phyloP scores from a whole-genome alignment of 2,797 vertebrate genomes.

The Pteronotus mesoamericanus region DNA sequence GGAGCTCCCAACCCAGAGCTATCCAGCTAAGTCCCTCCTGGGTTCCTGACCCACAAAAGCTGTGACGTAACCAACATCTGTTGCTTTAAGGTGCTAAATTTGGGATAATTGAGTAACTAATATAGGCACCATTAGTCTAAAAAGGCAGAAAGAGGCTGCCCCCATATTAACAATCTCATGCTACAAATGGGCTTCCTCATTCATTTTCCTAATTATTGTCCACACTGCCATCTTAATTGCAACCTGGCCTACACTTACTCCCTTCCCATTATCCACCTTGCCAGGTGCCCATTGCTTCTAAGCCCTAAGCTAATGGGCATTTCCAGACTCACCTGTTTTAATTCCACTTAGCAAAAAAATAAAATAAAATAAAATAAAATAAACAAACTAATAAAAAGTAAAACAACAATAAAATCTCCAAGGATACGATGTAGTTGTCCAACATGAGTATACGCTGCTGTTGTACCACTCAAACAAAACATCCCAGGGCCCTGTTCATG shows the following conservation, averaged over 20 bases:
- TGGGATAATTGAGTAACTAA: background rate
- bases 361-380: no score
- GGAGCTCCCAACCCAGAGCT: background rate
- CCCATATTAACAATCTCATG: background rate
- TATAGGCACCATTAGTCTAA: background rate
- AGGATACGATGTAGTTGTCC: background rate
- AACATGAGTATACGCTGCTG: background rate
- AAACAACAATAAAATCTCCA: background rate
- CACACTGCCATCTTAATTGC: background rate
- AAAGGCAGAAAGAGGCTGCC: background rate
- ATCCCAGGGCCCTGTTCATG: background rate
- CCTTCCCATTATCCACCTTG: background rate
- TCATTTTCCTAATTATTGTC: background rate
- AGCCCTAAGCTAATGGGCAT: background rate
- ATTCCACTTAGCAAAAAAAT: conserved; percentile 1
- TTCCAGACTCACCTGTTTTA: background rate
- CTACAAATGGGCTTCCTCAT: background rate
- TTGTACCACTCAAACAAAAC: background rate
- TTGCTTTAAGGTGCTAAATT: background rate
- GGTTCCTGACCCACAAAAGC: background rate
- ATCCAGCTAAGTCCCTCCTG: background rate
- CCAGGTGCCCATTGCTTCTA: background rate
- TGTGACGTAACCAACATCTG: background rate
- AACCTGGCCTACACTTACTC: background rate
- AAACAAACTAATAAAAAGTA: conserved; percentile 2